Conservation (phyloP, 1,140 invertebrate species). For the Drosophila nigrodunni region DNA sequence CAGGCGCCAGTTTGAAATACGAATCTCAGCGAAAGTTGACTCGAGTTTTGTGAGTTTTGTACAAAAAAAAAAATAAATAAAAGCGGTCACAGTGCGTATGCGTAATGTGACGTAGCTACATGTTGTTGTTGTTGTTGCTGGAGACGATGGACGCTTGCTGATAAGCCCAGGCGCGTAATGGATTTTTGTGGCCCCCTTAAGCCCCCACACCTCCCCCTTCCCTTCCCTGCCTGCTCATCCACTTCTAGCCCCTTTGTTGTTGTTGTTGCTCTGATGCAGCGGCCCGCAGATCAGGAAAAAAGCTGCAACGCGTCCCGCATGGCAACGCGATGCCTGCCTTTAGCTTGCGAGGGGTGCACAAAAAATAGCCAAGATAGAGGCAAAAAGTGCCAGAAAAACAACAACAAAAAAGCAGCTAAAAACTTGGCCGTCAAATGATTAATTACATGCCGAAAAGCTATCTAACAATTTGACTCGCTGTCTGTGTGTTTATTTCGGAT, state of each 20-base stretch:
- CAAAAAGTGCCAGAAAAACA: background rate
- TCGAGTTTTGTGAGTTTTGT: background rate
- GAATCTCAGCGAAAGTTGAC: constrained; percentile 37
- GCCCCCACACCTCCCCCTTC: background rate
- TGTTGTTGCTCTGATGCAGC: constrained; percentile 25
- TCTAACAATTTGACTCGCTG: constrained; percentile 79
- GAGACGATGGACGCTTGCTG: constrained; percentile 53
- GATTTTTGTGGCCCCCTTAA: constrained; percentile 40
- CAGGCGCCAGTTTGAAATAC: constrained; percentile 27
- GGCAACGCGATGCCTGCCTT: constrained; percentile 20
- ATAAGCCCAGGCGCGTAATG: constrained; percentile 70
- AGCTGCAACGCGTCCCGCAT: constrained; percentile 65
- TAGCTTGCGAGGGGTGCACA: constrained; percentile 14
- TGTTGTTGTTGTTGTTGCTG: constrained; percentile 47
- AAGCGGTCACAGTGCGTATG: constrained; percentile 57
- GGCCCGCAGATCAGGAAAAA: constrained; percentile 59
- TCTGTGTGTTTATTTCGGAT: constrained; percentile 52
- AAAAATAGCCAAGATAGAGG: constrained; percentile 15
- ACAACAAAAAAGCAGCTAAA: constrained; percentile 4
- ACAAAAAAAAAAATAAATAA: background rate
- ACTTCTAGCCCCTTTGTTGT: constrained; percentile 22
- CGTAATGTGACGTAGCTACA: constrained; percentile 57
- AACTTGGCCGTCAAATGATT: constrained; percentile 73
- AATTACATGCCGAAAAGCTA: constrained; percentile 82
- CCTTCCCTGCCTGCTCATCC: background rate